Base-by-base conservation (phyloP, 1,140 invertebrate genomes). In the Polypedilum vanderplanki region DNA sequence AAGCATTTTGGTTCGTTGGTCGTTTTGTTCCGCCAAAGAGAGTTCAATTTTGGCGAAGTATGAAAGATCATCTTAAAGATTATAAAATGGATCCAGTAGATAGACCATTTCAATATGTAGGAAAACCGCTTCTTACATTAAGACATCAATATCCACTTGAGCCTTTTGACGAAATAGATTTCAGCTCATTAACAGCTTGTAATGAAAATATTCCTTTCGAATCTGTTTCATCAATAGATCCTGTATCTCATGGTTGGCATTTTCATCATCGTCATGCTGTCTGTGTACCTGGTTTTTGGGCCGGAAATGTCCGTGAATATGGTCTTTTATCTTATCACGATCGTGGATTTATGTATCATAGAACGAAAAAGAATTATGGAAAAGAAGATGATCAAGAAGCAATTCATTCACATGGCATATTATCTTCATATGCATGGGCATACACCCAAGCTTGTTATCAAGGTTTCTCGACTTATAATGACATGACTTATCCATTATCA, bases 381-480 rank as follows among this genome's bases (percentile, higher is more conserved):
- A 77, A 82, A 24, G 79, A 86, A 65, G 86, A 90, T 77, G 78
- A 84, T 41, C 78, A 85, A 77, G 88, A 93, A 76, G 87, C 89
- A 7, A 77, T 93, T 1, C 87, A 88, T 79, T 84, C 87, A 8
- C 89, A 92, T 83, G 92, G 88, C 5, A 88, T 97, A 75, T 85
- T 90, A 74, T 85, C 88, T 7, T 92, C 90, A 17, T 97, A 91
- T 83, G 86, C 87, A 10, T 95, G 93, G 90, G 85, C 95, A 7
- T 82, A 91, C 74, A 86, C 89, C 0, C 91, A 95, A 84, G 93
- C 95, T 7, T 89, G 88, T 80, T 91, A 91, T 83, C 90, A 93
- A 85, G 95, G 96, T 73, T 98, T 98, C 81, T 92, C 91, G 74
- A 91, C 91, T 7, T 93, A 87, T 77, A 90, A 93, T 79, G 94